Evolutionary conservation across 2,888 invertebrate genomes (phyloP).

Genomic region (Diarsia dahlii): DNA sequence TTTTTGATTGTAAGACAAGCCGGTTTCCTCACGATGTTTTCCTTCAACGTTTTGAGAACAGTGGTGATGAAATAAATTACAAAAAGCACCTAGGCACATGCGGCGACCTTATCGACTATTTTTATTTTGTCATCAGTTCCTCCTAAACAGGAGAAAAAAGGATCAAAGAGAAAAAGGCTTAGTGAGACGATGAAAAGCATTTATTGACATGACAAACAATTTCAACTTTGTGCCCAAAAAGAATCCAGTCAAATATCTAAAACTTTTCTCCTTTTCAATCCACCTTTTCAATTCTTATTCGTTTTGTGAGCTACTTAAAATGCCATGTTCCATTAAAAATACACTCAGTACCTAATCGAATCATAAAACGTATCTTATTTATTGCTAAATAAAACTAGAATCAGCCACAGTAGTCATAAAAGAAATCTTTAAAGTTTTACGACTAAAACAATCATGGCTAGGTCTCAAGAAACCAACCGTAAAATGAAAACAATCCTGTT

Average conservation of each 20-base stretch:
- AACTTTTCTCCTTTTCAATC: too few relatives aligned
- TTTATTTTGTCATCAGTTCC: too few relatives aligned
- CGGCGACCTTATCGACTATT: too few relatives aligned
- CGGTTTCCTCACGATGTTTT: too few relatives aligned
- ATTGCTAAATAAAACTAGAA: slow-evolving; percentile 49
- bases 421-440: slow-evolving; percentile 19
- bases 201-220: background rate
- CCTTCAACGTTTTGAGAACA: too few relatives aligned
- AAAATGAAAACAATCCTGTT: background rate
- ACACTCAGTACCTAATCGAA: slow-evolving; percentile 4
- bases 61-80: too few relatives aligned
- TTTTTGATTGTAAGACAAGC: too few relatives aligned
- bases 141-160: too few relatives aligned
- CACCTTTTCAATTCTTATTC: too few relatives aligned
- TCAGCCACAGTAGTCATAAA: slow-evolving; percentile 29
- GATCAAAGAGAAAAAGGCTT: background rate
- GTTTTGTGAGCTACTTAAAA: background rate
- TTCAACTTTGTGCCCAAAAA: background rate
- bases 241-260: background rate
- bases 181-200: background rate
- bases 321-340: slow-evolving; percentile 13
- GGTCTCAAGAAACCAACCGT: background rate
- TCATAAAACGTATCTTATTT: slow-evolving; percentile 42
- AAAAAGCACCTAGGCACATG: too few relatives aligned
- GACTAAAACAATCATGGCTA: slow-evolving; percentile 1